Base-by-base conservation (phyloP, 2,797 vertebrate genomes). In the Xenentodon cancila region DNA sequence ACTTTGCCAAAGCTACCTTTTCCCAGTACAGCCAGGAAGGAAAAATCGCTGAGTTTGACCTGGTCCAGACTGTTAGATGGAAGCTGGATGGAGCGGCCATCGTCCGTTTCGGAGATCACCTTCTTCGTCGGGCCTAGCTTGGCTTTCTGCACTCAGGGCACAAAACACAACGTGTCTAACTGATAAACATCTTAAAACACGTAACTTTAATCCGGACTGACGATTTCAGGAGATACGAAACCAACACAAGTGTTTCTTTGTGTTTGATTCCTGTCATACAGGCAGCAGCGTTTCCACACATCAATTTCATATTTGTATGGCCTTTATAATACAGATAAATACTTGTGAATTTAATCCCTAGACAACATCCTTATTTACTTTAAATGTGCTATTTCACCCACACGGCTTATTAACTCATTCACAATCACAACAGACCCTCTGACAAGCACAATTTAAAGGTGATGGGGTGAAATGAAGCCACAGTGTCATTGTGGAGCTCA, bases 1-100 rank as follows among this genome's bases (percentile, higher is more conserved):
- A 85, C 97, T 95, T 99, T 99, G 18, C 97, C 97, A 0, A 99
- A 99, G 78, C 97, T 99, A 21, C 97, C 97, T 81, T 99, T 99
- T 25, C 97, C 97, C 79, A 99, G 93, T 59, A 99, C 96, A 80
- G 96, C 95, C 72, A 99, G 93, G 84, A 99, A 99, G 75, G 86
- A 84, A 91, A 99, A 99, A 85, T 99, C 97, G 0, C 88, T 81
- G 57, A 98, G 95, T 73, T 95, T 96, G 87, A 99, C 96, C 42
- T 90, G 90, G 90, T 96, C 93, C 66, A 99, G 88, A 82, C 90
- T 95, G 92, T 86, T 96, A 84, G 91, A 95, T 0, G 94, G 93
- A 42, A 93, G 88, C 45, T 91, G 71, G 53, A 47, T 88, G 53
- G 92, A 86, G 49, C 52, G 89, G 71, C 81, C 77, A 68, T 95